Base-by-base conservation (phyloP, 2,797 vertebrate genomes). In the Oophaga sylvatica region DNA sequence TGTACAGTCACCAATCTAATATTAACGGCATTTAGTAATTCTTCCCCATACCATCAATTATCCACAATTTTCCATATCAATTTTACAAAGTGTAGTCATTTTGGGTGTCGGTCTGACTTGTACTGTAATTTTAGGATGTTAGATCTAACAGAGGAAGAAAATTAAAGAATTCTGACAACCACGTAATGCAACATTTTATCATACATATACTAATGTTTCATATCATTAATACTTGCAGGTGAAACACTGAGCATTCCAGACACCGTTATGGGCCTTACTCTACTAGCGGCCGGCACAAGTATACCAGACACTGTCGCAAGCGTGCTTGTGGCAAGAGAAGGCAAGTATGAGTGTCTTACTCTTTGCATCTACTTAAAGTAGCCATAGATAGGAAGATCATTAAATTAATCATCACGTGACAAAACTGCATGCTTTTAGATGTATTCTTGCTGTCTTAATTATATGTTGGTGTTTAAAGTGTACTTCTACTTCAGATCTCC, bases 271-370 rank as follows among this genome's bases (percentile, higher is more conserved):
- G 98, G 98, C 67, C 97, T 99, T 83, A 99, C 98, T 10, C 91
- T 99, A 87, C 92, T 99, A 12, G 98, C 98, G 89, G 97, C 97
- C 89, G 98, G 98, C 90, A 99, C 98, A 90, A 99, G 98, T 85
- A 97, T 99, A 92, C 98, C 98, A 10, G 98, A 99, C 93, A 99
- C 98, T 0, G 91, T 99, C 19, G 95, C 97, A 90, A 99, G 98
- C 20, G 97, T 99, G 88, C 92, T 99, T 93, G 98, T 99, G 86
- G 97, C 97, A 90, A 96, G 95, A 93, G 97, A 98, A 96, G 98
- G 98, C 99, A 96, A 93, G 90, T 62, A 41, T 63, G 41, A 31
- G 8, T 29, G 11, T 68, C 6, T 16, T 82, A 70, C 56, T 22
- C 56, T 31, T 57, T 17, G n/a, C 17, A 22, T 20, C n/a, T 48